Evolutionary conservation across 2,888 invertebrate genomes (phyloP).

Genomic region (Hyalella azteca): DNA sequence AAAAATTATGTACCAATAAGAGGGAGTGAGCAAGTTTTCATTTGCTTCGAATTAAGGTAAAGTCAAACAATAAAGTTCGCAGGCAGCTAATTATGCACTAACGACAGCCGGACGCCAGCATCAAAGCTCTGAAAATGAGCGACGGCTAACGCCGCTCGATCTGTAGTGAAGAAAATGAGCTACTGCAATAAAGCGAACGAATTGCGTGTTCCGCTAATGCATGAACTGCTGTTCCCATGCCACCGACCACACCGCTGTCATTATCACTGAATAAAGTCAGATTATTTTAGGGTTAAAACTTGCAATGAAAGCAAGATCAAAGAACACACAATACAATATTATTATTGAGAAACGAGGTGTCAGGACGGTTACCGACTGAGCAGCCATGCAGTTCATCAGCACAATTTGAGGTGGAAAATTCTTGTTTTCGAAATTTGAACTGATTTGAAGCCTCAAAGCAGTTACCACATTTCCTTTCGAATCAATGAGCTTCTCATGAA

Average conservation of each 20-base stretch:
- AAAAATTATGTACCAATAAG: no score
- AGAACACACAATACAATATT: not conserved
- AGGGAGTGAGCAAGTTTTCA: no score
- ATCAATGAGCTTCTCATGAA: no score
- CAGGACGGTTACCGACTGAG: no score
- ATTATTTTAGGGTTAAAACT: conserved; percentile 4
- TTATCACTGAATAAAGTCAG: not conserved
- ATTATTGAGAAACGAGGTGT: no score
- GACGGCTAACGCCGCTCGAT: not conserved
- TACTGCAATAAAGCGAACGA: conserved; percentile 5
- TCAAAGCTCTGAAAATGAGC: conserved; percentile 16
- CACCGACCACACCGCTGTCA: not conserved
- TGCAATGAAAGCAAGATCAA: not conserved
- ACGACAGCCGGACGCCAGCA: not conserved
- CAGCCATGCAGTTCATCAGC: no score
- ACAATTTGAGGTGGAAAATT: no score
- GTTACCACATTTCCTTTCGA: no score
- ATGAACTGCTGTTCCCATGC: not conserved
- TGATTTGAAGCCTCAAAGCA: no score
- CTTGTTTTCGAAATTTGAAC: no score
- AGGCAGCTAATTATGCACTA: not conserved
- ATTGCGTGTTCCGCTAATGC: conserved; percentile 14
- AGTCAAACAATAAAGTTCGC: not conserved
- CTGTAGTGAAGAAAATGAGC: conserved; percentile 18
- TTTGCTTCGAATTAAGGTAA: no score